phyloP scores from a whole-genome alignment of 2,797 vertebrate genomes.

The Sciaenops ocellatus region DNA sequence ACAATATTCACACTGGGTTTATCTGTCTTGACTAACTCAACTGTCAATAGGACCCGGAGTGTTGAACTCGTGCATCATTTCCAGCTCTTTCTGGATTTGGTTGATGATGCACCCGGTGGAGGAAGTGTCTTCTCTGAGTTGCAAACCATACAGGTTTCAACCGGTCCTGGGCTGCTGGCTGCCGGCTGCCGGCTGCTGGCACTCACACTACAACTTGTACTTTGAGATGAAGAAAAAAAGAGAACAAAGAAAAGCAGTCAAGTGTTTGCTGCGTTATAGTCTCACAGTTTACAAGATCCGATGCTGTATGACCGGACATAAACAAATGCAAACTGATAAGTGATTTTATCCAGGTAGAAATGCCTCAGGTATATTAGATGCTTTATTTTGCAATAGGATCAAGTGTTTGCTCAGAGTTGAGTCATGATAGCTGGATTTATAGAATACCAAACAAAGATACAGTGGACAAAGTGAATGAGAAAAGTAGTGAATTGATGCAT shows the following conservation, averaged over 20 bases:
- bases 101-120: slow-evolving; percentile 68
- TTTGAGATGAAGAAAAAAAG: slow-evolving; percentile 47
- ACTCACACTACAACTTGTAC: slow-evolving; percentile 64
- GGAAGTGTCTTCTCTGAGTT: slow-evolving; percentile 74
- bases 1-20: slow-evolving; percentile 7
- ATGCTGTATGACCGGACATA: slow-evolving; percentile 14
- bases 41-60: slow-evolving; percentile 63
- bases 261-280: slow-evolving; percentile 17
- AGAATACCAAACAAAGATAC: slow-evolving; percentile 3
- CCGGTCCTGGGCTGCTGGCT: slow-evolving; percentile 80
- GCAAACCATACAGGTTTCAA: slow-evolving; percentile 81
- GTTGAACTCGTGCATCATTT: slow-evolving; percentile 56
- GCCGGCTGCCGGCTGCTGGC: slow-evolving; percentile 61
- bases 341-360: slow-evolving; percentile 11
- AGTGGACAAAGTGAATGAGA: background rate
- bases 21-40: slow-evolving; percentile 40
- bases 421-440: background rate
- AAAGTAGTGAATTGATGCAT: background rate
- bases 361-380: background rate
- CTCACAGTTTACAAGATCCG: slow-evolving; percentile 18
- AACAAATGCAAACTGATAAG: slow-evolving; percentile 11
- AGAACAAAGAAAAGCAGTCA: slow-evolving; percentile 39
- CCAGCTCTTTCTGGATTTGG: slow-evolving; percentile 72
- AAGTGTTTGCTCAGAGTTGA: slow-evolving; percentile 30
- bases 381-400: background rate